phyloP scores from a whole-genome alignment of 1,140 invertebrate genomes.

The Tribolium madens region DNA sequence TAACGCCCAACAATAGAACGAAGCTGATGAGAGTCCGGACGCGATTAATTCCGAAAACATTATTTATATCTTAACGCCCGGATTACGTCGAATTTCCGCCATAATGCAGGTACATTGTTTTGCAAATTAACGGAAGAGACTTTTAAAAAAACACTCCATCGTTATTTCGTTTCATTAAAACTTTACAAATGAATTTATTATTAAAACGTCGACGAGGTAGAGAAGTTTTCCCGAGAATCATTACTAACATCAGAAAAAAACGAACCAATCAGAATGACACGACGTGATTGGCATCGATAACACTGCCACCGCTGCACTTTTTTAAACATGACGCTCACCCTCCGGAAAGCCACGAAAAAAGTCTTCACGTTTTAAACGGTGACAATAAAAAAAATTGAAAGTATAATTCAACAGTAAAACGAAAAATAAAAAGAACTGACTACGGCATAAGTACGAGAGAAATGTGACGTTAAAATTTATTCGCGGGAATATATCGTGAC shows the following conservation, averaged over 20 bases:
- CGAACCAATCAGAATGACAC: conserved; percentile 6
- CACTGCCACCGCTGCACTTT: conserved; percentile 2
- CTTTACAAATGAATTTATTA: conserved; percentile 34
- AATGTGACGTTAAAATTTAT: conserved; percentile 31
- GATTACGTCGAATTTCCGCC: conserved; percentile 21
- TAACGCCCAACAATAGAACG: neutral
- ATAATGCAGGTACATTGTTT: conserved; percentile 5
- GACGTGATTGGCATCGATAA: conserved; percentile 27
- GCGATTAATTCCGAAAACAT: conserved; percentile 2
- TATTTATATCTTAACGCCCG: conserved; percentile 29
- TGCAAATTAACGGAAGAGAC: conserved; percentile 25
- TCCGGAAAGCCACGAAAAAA: neutral
- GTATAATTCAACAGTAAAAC: conserved; percentile 19
- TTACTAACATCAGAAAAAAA: conserved; percentile 19
- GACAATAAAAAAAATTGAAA: conserved; percentile 37
- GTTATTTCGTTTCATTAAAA: conserved; percentile 31
- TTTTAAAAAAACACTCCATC: conserved; percentile 11
- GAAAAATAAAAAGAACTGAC: conserved; percentile 20
- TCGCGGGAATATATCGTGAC: conserved; percentile 18
- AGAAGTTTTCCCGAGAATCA: neutral
- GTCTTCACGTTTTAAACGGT: neutral
- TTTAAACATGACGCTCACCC: conserved; percentile 29
- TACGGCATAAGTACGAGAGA: conserved; percentile 23
- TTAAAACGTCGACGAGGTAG: neutral
- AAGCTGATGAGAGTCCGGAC: neutral